Evolutionary conservation across 1,140 invertebrate species (phyloP).

Genomic region (Pseudomyrmex pallidus): DNA sequence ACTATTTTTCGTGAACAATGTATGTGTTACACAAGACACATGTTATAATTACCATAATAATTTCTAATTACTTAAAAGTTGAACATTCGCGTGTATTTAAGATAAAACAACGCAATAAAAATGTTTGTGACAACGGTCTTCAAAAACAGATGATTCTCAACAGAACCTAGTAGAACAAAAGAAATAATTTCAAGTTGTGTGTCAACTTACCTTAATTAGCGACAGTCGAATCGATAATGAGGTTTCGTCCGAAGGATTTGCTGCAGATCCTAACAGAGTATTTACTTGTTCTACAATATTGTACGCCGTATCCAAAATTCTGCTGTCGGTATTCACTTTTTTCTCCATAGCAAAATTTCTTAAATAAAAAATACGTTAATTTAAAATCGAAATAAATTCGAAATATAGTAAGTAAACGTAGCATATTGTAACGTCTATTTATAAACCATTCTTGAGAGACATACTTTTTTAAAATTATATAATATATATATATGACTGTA

Average conservation of each 20-base stretch:
- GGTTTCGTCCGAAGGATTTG: slow-evolving; percentile 89
- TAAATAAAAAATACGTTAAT: slow-evolving; percentile 62
- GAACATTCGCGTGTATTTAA: not conserved
- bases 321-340: slow-evolving; percentile 73
- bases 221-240: slow-evolving; percentile 87
- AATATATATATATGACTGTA: not conserved
- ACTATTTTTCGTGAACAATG: not conserved
- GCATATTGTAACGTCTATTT: slow-evolving; percentile 1
- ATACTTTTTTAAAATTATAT: not conserved
- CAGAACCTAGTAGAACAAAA: not conserved
- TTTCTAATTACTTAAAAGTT: not conserved
- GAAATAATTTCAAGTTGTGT: not conserved
- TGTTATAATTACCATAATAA: not conserved
- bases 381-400: slow-evolving; percentile 4
- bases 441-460: not conserved
- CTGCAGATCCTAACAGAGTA: slow-evolving; percentile 87
- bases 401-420: not conserved
- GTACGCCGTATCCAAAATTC: slow-evolving; percentile 80
- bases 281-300: slow-evolving; percentile 85
- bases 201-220: slow-evolving; percentile 87
- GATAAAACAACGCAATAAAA: not conserved
- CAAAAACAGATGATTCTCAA: not conserved
- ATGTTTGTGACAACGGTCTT: not conserved
- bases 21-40: not conserved
- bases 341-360: slow-evolving; percentile 78